These are phyloP conservation scores for Spinibarbus caldwelli DNA, from an alignment of 2,797 vertebrate genomes.

Conservation along the genomic window DNA sequence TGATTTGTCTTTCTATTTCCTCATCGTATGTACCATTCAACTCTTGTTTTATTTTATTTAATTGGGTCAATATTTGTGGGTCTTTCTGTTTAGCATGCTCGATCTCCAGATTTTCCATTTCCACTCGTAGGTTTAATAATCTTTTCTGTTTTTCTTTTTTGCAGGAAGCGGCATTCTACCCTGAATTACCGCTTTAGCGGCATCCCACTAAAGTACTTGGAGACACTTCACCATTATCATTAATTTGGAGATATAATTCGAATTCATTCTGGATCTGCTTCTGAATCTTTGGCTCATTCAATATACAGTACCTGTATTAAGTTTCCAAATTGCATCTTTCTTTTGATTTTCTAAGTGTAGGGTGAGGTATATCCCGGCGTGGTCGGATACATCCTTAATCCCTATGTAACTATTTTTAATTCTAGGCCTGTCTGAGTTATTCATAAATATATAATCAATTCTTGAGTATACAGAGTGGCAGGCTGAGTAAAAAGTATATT, in stretches of 20 bases:
- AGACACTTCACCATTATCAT: background rate
- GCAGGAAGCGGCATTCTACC: background rate
- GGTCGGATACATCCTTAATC: background rate
- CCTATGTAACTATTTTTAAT: background rate
- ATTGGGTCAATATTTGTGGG: background rate
- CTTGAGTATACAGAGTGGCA: background rate
- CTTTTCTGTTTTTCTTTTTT: slow-evolving; percentile 21
- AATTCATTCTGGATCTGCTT: background rate
- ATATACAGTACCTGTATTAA: background rate
- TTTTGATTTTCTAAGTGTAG: background rate
- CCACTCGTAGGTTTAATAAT: background rate
- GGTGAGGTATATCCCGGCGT: background rate
- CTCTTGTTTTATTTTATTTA: background rate
- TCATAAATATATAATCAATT: slow-evolving; percentile 11
- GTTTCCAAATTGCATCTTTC: background rate
- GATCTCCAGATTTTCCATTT: background rate
- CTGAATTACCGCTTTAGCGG: background rate
- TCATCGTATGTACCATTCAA: background rate
- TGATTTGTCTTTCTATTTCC: background rate
- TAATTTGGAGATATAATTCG: background rate
- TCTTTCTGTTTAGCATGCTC: background rate
- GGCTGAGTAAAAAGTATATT: background rate
- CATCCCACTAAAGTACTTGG: background rate
- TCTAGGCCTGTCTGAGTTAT: no score
- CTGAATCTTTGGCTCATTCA: no score